Base-by-base conservation (phyloP, 2,888 invertebrate species). In the Agrotis ipsilon region DNA sequence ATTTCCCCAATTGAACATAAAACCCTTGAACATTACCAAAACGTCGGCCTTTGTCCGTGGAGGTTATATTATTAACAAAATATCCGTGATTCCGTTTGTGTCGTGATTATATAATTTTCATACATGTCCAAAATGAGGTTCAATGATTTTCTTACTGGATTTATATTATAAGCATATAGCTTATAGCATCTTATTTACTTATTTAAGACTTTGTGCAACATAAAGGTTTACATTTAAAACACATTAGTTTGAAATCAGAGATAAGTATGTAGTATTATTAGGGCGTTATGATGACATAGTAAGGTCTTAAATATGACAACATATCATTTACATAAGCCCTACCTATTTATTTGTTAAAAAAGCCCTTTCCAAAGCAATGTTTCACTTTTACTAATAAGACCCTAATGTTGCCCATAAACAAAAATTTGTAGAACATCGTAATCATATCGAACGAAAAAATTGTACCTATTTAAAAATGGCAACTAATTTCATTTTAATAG, bases 51-150 rank as follows among this genome's bases (percentile, higher is more conserved):
- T 64, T 60, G 60, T 55, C 16, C 11, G 32, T 54, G 48, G 59
- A 75, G 75, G 80, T 43, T 49, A 60, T 48, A 51, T n/a, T 55
- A 78, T 49, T 64, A 68, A 45, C 62, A 43, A 52, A 54, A 27
- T 46, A 62, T 57, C 72, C 72, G 64, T 75, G 80, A 76, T 71
- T 67, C 52, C 24, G 39, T 16, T 64, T 49, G 18, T 7, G 19
- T 59, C 84, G 78, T 84, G 83, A 76, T 84, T 63, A 75, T 68
- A 82, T 82, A 74, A 82, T 82, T 74, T 69, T 63, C 70, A 76
- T 54, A n/a, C 39, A 1, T 39, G 71, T 51, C 54, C 58, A 21
- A 80, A 78, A 82, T 71, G 13, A 58, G 48, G 19, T 74, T 78
- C 80, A 82, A 80, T 76, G 67, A 32, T 54, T 27, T 57, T 45